These are phyloP conservation scores for Octodon degus DNA, from an alignment of 2,113 vertebrate genomes.

Conservation along the genomic window DNA sequence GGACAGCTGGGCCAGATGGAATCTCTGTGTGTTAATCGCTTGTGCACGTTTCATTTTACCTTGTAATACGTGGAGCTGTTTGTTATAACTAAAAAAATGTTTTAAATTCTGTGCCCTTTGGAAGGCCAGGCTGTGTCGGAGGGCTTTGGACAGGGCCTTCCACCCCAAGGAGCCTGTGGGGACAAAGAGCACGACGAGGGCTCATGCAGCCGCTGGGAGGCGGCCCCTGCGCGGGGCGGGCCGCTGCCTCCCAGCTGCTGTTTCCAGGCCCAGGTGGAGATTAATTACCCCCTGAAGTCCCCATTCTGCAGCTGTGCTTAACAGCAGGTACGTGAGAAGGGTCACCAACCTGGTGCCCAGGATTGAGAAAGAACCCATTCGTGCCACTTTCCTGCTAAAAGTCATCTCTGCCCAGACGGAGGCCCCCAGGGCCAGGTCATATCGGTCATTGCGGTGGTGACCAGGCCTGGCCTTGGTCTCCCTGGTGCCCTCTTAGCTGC, in stretches of 20 bases:
- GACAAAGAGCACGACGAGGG: background rate
- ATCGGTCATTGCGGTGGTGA: background rate
- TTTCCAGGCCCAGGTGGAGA: background rate
- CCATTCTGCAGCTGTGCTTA: background rate
- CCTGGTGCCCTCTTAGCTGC: background rate
- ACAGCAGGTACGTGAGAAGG: background rate
- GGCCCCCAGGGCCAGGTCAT: fast-evolving
- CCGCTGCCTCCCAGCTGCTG: background rate
- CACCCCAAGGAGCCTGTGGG: fast-evolving
- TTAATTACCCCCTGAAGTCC: background rate
- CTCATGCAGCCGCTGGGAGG: background rate
- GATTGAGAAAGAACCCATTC: background rate
- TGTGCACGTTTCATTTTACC: background rate
- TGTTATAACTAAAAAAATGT: background rate
- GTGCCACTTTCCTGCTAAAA: background rate
- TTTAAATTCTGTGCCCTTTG: background rate
- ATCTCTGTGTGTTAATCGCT: background rate
- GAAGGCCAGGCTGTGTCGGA: background rate
- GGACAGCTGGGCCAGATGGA: background rate
- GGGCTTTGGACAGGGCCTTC: background rate
- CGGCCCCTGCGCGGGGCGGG: fast-evolving
- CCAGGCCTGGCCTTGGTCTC: background rate
- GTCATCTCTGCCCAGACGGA: background rate
- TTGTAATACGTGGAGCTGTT: background rate
- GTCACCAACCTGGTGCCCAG: fast-evolving